Evolutionary conservation across 2,113 vertebrate species (phyloP).

Genomic region (Amblyopsis rosae): DNA sequence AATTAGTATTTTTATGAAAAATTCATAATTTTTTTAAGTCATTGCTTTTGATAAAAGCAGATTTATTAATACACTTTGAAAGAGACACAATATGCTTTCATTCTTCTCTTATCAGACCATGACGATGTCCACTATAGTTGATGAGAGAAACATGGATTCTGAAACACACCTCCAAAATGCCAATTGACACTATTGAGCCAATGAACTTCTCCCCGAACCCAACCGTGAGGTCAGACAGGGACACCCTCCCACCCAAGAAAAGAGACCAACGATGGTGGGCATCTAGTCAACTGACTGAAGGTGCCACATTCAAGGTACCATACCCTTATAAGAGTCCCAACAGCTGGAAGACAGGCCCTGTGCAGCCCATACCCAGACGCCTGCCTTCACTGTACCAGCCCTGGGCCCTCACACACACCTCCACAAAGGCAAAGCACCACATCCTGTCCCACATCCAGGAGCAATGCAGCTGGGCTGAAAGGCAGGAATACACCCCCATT

Average conservation of each 20-base stretch:
- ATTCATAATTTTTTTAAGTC: too few species aligned
- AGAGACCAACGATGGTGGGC: slow-evolving; percentile 63
- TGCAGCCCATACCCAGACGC: slow-evolving; percentile 41
- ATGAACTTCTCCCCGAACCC: slow-evolving; percentile 62
- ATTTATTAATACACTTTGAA: too few species aligned
- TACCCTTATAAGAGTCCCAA: slow-evolving; percentile 66
- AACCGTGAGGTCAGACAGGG: slow-evolving; percentile 48
- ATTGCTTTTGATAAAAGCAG: too few species aligned
- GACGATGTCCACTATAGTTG: too few species aligned
- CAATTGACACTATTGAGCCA: slow-evolving; percentile 20
- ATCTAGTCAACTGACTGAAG: slow-evolving; percentile 42
- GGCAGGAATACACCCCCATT: slow-evolving; percentile 8
- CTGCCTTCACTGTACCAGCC: slow-evolving; percentile 60
- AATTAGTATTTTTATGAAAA: too few species aligned
- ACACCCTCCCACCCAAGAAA: slow-evolving; percentile 71
- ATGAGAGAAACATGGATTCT: too few species aligned
- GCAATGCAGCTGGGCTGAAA: slow-evolving; percentile 43
- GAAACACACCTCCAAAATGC: too few species aligned
- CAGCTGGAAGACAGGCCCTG: slow-evolving; percentile 40
- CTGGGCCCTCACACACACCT: slow-evolving; percentile 50
- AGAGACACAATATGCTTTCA: too few species aligned
- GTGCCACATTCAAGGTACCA: slow-evolving; percentile 70
- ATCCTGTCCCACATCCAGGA: slow-evolving; percentile 50
- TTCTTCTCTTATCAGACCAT: too few species aligned
- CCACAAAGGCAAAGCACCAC: slow-evolving; percentile 47